Evolutionary conservation across 2,113 vertebrate species (phyloP).

Genomic region (Chamaetylas fuelleborni): DNA sequence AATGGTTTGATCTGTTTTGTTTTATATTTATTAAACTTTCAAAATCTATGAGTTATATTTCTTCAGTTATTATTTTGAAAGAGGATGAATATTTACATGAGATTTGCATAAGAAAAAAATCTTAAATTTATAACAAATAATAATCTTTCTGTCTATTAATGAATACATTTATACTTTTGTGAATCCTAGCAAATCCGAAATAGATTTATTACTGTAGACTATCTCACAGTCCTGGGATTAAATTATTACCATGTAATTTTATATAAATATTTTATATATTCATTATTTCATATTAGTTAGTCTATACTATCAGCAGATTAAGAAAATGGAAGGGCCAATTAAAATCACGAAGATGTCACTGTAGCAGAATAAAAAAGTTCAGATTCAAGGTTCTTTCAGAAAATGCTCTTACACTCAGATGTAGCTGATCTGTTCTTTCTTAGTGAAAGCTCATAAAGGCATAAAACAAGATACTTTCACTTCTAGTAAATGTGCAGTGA

Average conservation of each 20-base stretch:
- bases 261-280: slow-evolving; percentile 32
- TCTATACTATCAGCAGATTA: slow-evolving; percentile 15
- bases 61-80: slow-evolving; percentile 28
- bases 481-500: background rate
- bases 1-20: slow-evolving; percentile 52
- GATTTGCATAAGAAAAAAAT: slow-evolving; percentile 1
- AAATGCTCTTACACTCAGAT: background rate
- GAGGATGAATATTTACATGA: background rate
- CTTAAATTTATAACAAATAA: slow-evolving; percentile 28
- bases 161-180: slow-evolving; percentile 21
- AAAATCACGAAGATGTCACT: background rate
- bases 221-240: slow-evolving; percentile 25
- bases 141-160: background rate
- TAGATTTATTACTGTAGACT: slow-evolving; percentile 37
- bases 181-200: slow-evolving; percentile 29
- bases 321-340: slow-evolving; percentile 4
- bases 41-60: background rate
- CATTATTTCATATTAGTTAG: slow-evolving; percentile 48
- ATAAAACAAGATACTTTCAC: background rate
- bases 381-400: background rate
- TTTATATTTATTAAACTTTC: slow-evolving; percentile 62
- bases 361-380: background rate
- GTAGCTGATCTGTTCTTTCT: background rate
- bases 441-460: background rate
- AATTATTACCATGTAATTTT: slow-evolving; percentile 26